These are phyloP conservation scores for Agriopis leucophaearia DNA, from an alignment of 2,888 invertebrate genomes.

Conservation along the genomic window DNA sequence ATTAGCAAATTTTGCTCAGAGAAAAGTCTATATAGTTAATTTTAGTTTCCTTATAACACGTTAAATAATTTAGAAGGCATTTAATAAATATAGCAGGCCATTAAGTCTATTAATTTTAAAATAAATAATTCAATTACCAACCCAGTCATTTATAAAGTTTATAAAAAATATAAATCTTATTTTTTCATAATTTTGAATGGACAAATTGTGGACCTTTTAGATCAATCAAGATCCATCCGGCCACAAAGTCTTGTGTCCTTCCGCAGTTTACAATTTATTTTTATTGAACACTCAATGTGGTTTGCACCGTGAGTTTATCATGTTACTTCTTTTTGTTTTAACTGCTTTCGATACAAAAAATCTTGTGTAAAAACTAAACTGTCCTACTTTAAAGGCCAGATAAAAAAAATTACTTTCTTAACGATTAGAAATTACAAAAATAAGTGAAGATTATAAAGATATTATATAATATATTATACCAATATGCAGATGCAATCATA, in stretches of 20 bases:
- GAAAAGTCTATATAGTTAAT: too few species aligned
- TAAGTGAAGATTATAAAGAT: too few species aligned
- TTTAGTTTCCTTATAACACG: too few species aligned
- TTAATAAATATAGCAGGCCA: too few species aligned
- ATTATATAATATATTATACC: too few species aligned
- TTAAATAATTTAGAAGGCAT: too few species aligned
- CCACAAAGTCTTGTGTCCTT: slow-evolving; percentile 64
- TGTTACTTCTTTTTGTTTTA: slow-evolving; percentile 34
- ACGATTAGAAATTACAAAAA: too few species aligned
- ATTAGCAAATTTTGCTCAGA: too few species aligned
- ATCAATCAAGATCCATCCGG: slow-evolving; percentile 43
- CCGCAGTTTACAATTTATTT: slow-evolving; percentile 43
- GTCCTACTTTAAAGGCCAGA: not conserved
- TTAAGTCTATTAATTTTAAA: too few species aligned
- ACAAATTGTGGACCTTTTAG: not conserved
- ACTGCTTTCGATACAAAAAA: slow-evolving; percentile 32
- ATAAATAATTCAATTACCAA: too few species aligned
- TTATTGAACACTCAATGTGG: slow-evolving; percentile 43
- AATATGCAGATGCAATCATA: not conserved
- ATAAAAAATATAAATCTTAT: not conserved
- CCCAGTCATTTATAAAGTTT: too few species aligned
- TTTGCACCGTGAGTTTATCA: slow-evolving; percentile 47
- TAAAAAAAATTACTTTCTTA: not conserved
- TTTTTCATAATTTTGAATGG: not conserved
- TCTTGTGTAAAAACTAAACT: slow-evolving; percentile 20